Conservation (phyloP, 1,140 invertebrate genomes). For the Maconellicoccus hirsutus region DNA sequence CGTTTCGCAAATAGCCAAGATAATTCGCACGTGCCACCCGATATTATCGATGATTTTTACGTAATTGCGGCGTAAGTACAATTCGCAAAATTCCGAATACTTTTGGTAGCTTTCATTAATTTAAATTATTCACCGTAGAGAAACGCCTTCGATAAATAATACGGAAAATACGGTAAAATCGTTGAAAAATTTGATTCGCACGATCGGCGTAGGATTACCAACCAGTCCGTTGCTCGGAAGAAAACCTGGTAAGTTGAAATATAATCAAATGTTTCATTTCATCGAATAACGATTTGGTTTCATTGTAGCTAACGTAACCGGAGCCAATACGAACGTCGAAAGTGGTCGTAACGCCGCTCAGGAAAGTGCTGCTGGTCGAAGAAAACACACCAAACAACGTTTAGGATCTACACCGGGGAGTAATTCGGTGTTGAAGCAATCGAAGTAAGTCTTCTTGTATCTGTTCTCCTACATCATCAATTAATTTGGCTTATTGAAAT, state of each 20-base stretch:
- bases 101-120: conserved; percentile 23
- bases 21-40: conserved; percentile 48
- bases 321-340: not conserved
- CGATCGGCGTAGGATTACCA: conserved; percentile 51
- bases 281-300: not conserved
- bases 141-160: conserved; percentile 36
- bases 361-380: not conserved
- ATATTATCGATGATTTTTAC: conserved; percentile 84
- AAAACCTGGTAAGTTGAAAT: conserved; percentile 32
- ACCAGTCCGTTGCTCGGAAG: conserved; percentile 65
- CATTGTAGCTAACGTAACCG: not conserved
- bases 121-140: conserved; percentile 35
- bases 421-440: conserved; percentile 1
- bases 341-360: not conserved
- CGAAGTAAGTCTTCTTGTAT: not conserved
- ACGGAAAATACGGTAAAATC: conserved; percentile 43
- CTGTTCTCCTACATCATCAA: not conserved
- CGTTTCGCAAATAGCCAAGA: conserved; percentile 39
- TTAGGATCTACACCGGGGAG: not conserved
- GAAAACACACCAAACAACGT: conserved; percentile 10
- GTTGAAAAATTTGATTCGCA: conserved; percentile 59
- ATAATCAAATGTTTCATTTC: not conserved
- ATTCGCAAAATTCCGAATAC: conserved; percentile 22
- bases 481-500: not conserved
- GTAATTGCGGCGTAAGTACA: conserved; percentile 67